Percentiles rank a stretch among this genome's conserved stretches.
phyloP scores from a whole-genome alignment of 1,140 invertebrate species.

The Zaprionus tsacasi region DNA sequence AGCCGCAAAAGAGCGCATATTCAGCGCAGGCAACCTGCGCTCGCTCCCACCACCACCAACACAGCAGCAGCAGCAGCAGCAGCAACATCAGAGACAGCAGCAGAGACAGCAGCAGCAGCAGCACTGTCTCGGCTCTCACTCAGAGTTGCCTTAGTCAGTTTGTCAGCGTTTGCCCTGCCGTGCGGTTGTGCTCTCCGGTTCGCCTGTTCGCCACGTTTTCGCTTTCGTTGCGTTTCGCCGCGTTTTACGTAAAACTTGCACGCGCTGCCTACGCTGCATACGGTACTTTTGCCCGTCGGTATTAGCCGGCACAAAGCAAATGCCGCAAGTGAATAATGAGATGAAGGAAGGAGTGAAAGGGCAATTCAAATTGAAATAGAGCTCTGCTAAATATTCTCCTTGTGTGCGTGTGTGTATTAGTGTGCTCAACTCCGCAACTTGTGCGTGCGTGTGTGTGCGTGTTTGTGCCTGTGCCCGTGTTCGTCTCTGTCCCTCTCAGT shows the following conservation, averaged over 20 bases:
- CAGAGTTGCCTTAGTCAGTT: slow-evolving; percentile 39
- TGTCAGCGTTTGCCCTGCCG: slow-evolving; percentile 68
- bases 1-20: slow-evolving; percentile 43
- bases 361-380: slow-evolving; percentile 30
- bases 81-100: neutral
- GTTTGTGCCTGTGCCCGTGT: slow-evolving; percentile 15
- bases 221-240: slow-evolving; percentile 16
- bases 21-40: slow-evolving; percentile 44
- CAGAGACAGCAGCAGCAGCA: neutral
- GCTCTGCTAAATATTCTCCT: neutral
- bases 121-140: neutral
- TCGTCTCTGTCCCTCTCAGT: neutral
- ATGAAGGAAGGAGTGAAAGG: neutral
- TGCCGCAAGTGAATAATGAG: slow-evolving; percentile 20
- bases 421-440: neutral
- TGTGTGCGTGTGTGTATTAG: neutral
- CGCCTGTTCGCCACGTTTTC: slow-evolving; percentile 25
- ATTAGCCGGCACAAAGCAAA: slow-evolving; percentile 41
- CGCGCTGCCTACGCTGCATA: neutral
- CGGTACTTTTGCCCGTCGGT: slow-evolving; percentile 31
- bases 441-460: slow-evolving; percentile 15
- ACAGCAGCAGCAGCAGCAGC: neutral
- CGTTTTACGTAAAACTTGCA: slow-evolving; percentile 62
- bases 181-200: slow-evolving; percentile 65
- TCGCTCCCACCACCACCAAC: slow-evolving; percentile 19